Evolutionary conservation across 2,797 vertebrate genomes (phyloP).

Genomic region (Melanotaenia pygmaea): DNA sequence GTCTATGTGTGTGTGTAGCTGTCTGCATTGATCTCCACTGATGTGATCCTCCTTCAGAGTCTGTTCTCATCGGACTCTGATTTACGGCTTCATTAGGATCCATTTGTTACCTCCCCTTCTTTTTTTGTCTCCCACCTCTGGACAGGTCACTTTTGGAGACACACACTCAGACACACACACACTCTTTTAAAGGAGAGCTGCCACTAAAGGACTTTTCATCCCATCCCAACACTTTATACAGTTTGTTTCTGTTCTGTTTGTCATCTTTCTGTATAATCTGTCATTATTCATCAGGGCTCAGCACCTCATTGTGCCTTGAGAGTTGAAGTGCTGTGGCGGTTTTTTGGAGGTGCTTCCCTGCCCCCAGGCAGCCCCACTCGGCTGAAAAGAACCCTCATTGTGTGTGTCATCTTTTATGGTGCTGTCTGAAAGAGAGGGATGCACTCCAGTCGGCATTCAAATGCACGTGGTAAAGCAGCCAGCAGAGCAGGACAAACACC

Average conservation of each 20-base stretch:
- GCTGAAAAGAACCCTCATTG: conserved; percentile 79
- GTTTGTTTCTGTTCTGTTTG: conserved; percentile 71
- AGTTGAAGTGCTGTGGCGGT: conserved; percentile 67
- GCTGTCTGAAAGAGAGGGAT: conserved; percentile 78
- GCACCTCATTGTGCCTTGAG: conserved; percentile 69
- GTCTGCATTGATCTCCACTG: conserved; percentile 78
- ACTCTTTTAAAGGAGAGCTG: conserved; percentile 32
- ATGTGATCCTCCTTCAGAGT: conserved; percentile 78
- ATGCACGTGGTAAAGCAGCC: conserved; percentile 77
- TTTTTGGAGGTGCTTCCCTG: conserved; percentile 70
- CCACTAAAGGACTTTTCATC: conserved; percentile 62
- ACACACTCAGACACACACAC: conserved; percentile 38
- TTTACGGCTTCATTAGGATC: conserved; percentile 82
- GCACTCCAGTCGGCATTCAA: conserved; percentile 79
- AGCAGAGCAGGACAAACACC: conserved; percentile 78
- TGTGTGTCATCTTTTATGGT: conserved; percentile 78
- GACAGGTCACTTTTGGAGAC: conserved; percentile 58
- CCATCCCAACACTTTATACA: conserved; percentile 55
- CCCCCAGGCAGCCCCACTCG: conserved; percentile 67
- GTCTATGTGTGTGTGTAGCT: conserved; percentile 48
- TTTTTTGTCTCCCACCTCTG: conserved; percentile 63
- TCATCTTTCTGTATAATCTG: conserved; percentile 75
- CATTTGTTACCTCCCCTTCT: conserved; percentile 56
- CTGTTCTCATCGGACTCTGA: conserved; percentile 78
- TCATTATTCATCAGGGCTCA: conserved; percentile 72